Base-by-base conservation (phyloP, 2,888 invertebrate species). In the Synanthedon andrenaeformis region DNA sequence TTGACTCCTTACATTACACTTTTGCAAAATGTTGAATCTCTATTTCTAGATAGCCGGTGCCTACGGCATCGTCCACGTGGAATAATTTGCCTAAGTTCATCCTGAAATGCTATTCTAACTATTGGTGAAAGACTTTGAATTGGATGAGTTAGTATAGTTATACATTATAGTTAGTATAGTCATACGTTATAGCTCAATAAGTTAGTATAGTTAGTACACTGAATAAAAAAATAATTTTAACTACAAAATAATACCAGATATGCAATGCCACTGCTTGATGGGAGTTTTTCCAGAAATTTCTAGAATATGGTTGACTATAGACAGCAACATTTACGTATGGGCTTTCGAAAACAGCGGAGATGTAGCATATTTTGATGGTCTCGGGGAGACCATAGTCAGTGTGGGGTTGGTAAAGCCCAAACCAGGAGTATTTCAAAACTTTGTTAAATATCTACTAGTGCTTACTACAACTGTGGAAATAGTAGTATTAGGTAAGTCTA, bases 291-390 rank as follows among this genome's bases (percentile, higher is more conserved):
- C 98, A 55, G 97, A 97, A 79, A 97, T 99, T 62, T 94, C 94
- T 54, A 89, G 99, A 70, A 98, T 98, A 0, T 99, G 98, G 98
- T 87, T 99, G 54, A 96, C 97, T 4, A 96, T 99, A 63, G 99
- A 99, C 75, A 97, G 96, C 66, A 97, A 98, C 83, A 94, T 99
- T 64, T 99, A 97, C 87, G 92, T 98, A 42, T 99, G 99, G 99
- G 95, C 97, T 28, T 99, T 97, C 84, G 97, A 98, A 79, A 94
- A 96, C 81, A 95, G 96, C 52, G 91, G 93, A 58, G 99, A 99
- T 89, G 92, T 99, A 28, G 97, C 98, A 1, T 99, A 96, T 80
- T 99, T 95, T 82, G 98, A 99, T 89, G 97, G 97, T 0, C 89
- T 99, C 1, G 95, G 93, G 62, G 97, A 98, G 78, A 94, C 97